Conservation (phyloP, 2,113 vertebrate genomes). For the Stomatorhinus ivindoensis region DNA sequence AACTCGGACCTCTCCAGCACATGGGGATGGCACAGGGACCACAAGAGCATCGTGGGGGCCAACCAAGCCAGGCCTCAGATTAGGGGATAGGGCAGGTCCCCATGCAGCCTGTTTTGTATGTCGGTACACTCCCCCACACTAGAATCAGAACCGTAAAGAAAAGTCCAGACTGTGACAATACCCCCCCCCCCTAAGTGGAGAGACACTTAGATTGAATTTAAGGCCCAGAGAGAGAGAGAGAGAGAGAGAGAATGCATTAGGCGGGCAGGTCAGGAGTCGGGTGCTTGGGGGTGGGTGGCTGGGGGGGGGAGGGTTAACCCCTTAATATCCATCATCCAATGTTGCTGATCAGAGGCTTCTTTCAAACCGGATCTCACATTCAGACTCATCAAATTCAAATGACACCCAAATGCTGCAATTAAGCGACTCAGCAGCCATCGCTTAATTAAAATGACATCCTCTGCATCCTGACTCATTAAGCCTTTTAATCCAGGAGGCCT, state of each 20-base stretch:
- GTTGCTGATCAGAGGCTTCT: not conserved
- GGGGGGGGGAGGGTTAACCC: not conserved
- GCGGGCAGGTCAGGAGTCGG: not conserved
- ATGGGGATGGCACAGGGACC: not conserved
- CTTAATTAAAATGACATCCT: not conserved
- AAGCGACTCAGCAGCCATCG: not conserved
- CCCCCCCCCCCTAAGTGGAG: not conserved
- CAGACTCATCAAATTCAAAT: not conserved
- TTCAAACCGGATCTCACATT: not conserved
- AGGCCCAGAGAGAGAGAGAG: not conserved
- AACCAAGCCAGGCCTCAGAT: not conserved
- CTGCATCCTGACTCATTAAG: not conserved
- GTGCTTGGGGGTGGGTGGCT: not conserved
- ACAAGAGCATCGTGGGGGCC: not conserved
- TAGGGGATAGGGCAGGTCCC: not conserved
- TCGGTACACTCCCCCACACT: not conserved
- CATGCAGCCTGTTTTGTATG: not conserved
- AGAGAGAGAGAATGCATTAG: not conserved
- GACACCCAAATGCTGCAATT: not conserved
- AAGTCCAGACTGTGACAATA: not conserved
- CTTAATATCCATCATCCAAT: not conserved
- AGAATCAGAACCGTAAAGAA: not conserved
- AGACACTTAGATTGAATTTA: constrained; percentile 6
- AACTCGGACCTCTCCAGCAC: not conserved
- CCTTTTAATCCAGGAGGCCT: not conserved